These are phyloP conservation scores for Pseudococcus viburni DNA, from an alignment of 2,888 invertebrate genomes.

Conservation along the genomic window DNA sequence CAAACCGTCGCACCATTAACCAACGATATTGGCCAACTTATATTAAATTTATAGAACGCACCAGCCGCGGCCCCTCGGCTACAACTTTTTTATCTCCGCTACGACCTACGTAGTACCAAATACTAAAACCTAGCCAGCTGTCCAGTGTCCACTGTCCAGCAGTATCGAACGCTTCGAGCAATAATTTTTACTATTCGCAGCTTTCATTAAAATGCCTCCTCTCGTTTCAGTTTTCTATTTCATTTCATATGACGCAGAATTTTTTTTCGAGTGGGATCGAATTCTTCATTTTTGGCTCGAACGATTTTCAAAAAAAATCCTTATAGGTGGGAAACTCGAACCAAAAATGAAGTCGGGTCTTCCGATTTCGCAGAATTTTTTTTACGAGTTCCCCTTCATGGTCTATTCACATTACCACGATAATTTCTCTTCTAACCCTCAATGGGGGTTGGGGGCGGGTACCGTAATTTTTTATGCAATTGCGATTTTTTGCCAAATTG, in stretches of 20 bases:
- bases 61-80: neutral
- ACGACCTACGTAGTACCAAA: neutral
- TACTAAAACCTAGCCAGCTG: no score
- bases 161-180: neutral
- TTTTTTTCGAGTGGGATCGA: neutral
- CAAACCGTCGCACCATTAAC: conserved; percentile 25
- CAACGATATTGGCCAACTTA: conserved; percentile 42
- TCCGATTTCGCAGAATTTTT: no score
- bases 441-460: no score
- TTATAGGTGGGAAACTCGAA: no score
- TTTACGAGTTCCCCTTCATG: no score
- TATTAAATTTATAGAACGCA: conserved; percentile 24
- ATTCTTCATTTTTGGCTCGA: neutral
- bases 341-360: no score
- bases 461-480: no score
- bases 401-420: no score
- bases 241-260: no score
- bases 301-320: neutral
- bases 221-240: no score
- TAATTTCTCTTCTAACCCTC: no score
- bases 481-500: no score
- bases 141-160: conserved; percentile 18
- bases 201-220: neutral
- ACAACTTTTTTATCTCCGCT: conserved; percentile 27
- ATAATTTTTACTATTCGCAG: conserved; percentile 21